Percentiles rank a stretch among this genome's conserved stretches.
phyloP scores from a whole-genome alignment of 2,888 invertebrate genomes.

The Oxytorus armatus region DNA sequence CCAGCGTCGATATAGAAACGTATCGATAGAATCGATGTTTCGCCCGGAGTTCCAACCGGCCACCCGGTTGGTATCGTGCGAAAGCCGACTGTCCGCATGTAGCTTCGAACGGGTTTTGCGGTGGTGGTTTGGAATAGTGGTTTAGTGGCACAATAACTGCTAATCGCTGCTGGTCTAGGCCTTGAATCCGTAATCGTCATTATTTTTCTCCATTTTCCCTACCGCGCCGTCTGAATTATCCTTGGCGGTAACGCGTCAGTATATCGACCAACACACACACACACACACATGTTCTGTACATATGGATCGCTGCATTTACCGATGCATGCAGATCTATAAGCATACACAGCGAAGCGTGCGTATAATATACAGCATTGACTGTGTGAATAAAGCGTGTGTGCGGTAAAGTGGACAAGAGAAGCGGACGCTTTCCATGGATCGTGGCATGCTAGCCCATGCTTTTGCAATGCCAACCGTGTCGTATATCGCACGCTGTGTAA shows the following conservation, averaged over 20 bases:
- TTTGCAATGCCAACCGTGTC: constrained; percentile 17
- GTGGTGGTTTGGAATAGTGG: constrained; percentile 40
- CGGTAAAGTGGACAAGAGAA: neutral
- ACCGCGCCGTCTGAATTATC: constrained; percentile 72
- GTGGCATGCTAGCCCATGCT: neutral
- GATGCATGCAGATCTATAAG: neutral
- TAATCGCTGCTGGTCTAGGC: constrained; percentile 70
- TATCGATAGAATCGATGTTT: no score
- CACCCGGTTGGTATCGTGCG: neutral
- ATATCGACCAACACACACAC: constrained; percentile 55
- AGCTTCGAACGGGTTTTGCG: constrained; percentile 40
- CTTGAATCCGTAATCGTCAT: constrained; percentile 76
- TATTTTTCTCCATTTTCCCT: constrained; percentile 67
- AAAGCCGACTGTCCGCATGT: neutral
- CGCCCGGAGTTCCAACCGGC: neutral
- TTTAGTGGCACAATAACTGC: constrained; percentile 60
- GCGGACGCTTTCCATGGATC: neutral
- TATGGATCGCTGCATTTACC: constrained; percentile 8
- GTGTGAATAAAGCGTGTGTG: neutral
- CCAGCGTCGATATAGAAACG: no score
- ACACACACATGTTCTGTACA: neutral
- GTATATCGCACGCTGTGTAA: constrained; percentile 46
- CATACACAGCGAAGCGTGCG: neutral
- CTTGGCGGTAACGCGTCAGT: constrained; percentile 66
- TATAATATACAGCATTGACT: neutral